Evolutionary conservation across 2,113 vertebrate species (phyloP), one percentile per base, ranked within the genome.

Genomic region (Plotosus lineatus): DNA sequence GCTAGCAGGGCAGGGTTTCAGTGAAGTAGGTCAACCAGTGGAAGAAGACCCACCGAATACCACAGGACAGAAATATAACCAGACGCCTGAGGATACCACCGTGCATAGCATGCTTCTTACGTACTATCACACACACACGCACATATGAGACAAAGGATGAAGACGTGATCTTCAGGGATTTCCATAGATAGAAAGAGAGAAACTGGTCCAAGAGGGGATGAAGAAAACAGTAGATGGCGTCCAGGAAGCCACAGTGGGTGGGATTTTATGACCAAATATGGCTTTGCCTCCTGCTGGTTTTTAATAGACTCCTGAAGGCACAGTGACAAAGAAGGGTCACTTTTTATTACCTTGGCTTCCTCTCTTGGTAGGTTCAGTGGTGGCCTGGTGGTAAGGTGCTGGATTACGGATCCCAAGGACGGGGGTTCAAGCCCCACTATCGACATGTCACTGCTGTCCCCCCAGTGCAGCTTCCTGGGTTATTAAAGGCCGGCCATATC

Each of bases 1-100:
- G 60, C 23, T n/a, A 33, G 50, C 71, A 12, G 66, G 79, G 51
- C 72, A 58, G 74, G 55, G 69, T 68, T 85, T 74, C 68, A 42
- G 58, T 23, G 8, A 74, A 85, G 33, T 53, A 23, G 61, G 75
- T 58, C 83, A 74, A 60, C 26, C 58, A 58, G 69, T 56, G 53
- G 17, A 58, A 74, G 23, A 19, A 36, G 56, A 46, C 23, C 42
- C 31, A 15, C 21, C 23, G 38, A 21, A 51, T 84, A 42, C 6
- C 10, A 17, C n/a, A 28, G 83, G 55, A 71, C 71, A 72, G 26
- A 79, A 68, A 80, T 53, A 50, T 15, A 26, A 38, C n/a, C 77
- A 68, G 14, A 53, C 31, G 46, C 42, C 10, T 55, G 23, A 60
- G 31, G 21, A 42, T n/a, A 69, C 17, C 0, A 42, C 15, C 53